These are phyloP conservation scores for Chrysolina americana DNA, from an alignment of 2,888 invertebrate genomes.

Conservation along the genomic window DNA sequence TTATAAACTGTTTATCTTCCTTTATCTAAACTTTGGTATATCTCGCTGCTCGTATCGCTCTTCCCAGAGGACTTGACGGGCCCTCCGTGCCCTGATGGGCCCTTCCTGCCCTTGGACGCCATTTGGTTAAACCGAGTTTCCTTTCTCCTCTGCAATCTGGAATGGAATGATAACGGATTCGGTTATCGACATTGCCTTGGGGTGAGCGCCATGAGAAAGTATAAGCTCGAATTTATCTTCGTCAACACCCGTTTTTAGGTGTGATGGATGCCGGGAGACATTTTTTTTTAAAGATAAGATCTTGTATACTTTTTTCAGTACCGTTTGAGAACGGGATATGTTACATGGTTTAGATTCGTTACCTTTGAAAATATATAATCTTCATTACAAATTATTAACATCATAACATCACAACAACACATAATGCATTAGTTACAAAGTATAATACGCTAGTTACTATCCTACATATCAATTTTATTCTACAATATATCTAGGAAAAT, in stretches of 20 bases:
- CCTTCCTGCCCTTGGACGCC: slow-evolving; percentile 56
- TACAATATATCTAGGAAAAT: too few relatives aligned
- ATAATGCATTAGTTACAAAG: too few relatives aligned
- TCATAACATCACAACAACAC: too few relatives aligned
- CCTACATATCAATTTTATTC: too few relatives aligned
- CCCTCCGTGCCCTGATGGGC: slow-evolving; percentile 53
- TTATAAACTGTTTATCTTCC: slow-evolving; percentile 67
- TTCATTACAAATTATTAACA: too few relatives aligned
- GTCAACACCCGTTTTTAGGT: background rate
- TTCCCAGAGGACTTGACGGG: slow-evolving; percentile 57
- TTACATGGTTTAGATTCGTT: too few relatives aligned
- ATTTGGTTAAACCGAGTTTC: slow-evolving; percentile 54
- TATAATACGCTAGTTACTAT: too few relatives aligned
- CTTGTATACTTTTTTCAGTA: too few relatives aligned
- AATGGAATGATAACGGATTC: slow-evolving; percentile 39
- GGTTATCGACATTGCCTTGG: slow-evolving; percentile 30
- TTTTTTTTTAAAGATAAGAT: too few relatives aligned
- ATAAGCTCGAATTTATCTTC: slow-evolving; percentile 1
- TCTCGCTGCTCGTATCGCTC: slow-evolving; percentile 62
- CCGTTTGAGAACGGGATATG: too few relatives aligned
- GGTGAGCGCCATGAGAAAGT: background rate
- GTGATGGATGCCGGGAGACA: background rate
- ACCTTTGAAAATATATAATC: too few relatives aligned
- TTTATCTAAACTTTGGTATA: slow-evolving; percentile 66
- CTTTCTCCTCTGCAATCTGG: slow-evolving; percentile 44